These are phyloP conservation scores for Ophthalmolycus amberensis DNA, from an alignment of 2,113 vertebrate species.

Conservation along the genomic window DNA sequence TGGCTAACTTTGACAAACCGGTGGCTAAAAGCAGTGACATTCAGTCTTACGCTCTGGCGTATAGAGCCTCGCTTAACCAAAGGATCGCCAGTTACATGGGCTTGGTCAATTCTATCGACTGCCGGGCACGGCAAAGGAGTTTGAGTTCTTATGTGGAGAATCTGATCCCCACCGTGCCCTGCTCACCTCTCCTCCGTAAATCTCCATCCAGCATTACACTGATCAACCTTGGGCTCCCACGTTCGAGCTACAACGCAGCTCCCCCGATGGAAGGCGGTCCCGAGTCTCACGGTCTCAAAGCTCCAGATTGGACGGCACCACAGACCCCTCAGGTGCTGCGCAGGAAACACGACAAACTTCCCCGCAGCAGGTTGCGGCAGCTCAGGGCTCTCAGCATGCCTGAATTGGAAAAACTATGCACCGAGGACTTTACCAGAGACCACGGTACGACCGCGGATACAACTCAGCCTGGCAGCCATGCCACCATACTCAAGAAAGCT, in stretches of 20 bases:
- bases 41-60: conserved; percentile 76
- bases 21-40: conserved; percentile 82
- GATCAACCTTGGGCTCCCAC: conserved; percentile 42
- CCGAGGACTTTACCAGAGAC: conserved; percentile 77
- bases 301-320: conserved; percentile 9
- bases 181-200: conserved; percentile 63
- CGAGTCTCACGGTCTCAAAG: not conserved
- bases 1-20: conserved; percentile 89
- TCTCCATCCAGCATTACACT: conserved; percentile 51
- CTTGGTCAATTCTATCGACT: conserved; percentile 63
- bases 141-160: conserved; percentile 86
- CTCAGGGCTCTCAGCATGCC: conserved; percentile 94
- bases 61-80: conserved; percentile 83
- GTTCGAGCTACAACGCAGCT: conserved; percentile 23
- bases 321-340: conserved; percentile 69
- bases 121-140: conserved; percentile 80
- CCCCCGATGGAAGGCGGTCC: conserved; percentile 21
- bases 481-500: conserved; percentile 31
- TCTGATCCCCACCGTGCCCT: conserved; percentile 51
- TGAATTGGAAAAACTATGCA: conserved; percentile 90
- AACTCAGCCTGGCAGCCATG: conserved; percentile 81
- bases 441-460: conserved; percentile 68
- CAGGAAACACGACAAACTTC: conserved; percentile 74
- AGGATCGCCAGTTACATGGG: conserved; percentile 84
- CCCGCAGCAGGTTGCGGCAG: conserved; percentile 87